Evolutionary conservation across 2,113 vertebrate genomes (phyloP), one percentile per base, ranked within the genome.

Genomic region (Syngnathus typhle): DNA sequence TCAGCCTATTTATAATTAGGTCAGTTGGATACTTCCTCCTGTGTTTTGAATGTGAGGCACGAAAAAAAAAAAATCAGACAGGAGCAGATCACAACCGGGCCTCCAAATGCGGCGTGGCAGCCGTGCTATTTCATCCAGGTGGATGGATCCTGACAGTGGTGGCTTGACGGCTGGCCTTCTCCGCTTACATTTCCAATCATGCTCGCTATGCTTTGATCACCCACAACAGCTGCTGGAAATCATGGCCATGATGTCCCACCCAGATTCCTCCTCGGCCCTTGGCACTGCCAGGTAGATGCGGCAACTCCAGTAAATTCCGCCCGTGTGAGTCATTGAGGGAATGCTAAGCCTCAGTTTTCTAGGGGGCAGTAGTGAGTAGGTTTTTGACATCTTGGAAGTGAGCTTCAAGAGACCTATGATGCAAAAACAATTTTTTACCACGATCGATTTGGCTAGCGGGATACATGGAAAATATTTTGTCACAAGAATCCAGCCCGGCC

Each of bases 191-290:
- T 72, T 74, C 75, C 82, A 82, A n/a, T 37, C 51, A 80, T 15
- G 70, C 82, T 51, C 73, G 69, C 71, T 63, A 80, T 77, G 78
- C 86, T 87, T 87, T 88, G 82, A 88, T 82, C 36, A 64, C 12
- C 23, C 36, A 58, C 59, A 44, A n/a, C 32, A 0, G 51, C 51
- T 2, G 49, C 80, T 81, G 78, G 82, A 83, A 85, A 79, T 77
- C 81, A 84, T 65, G 58, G 75, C 43, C 79, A 76, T 69, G 39
- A 73, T 36, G 55, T 58, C 67, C 56, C 47, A 36, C 52, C 44
- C 44, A 41, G 69, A 69, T 73, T 65, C 32, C 10, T 13, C 9
- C 18, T 49, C 69, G 49, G 70, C 62, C 63, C 18, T 19, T 15
- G 4, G 44, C 32, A 16, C 64, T 79, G 78, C 77, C 83, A 81